Evolutionary conservation across 2,888 invertebrate species (phyloP).

Genomic region (Chrysotoxum bicinctum): DNA sequence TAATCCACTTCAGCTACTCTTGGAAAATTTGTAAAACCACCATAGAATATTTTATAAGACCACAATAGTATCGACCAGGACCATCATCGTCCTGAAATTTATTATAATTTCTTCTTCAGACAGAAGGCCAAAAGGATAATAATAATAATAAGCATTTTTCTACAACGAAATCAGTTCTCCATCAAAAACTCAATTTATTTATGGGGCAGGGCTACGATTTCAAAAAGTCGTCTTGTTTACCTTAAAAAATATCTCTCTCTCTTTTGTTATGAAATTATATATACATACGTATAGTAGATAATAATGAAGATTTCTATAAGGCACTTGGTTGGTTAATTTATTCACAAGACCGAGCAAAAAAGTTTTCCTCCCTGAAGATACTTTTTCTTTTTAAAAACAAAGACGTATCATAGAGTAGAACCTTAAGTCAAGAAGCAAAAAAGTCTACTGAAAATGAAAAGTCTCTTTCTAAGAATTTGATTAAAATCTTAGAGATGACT

Average conservation of each 20-base stretch:
- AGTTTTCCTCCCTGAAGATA: neutral
- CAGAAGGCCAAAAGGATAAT: constrained; percentile 3
- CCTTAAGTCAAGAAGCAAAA: neutral
- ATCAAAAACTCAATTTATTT: neutral
- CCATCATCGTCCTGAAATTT: neutral
- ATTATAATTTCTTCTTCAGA: constrained; percentile 7
- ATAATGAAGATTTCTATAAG: constrained; percentile 9
- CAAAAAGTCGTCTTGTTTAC: neutral
- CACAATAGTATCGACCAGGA: neutral
- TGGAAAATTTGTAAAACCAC: neutral
- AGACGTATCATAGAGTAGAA: neutral
- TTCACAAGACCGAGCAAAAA: neutral
- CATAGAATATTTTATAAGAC: neutral
- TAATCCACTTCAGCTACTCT: neutral
- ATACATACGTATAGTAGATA: neutral
- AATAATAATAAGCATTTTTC: neutral
- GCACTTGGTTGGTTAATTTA: neutral
- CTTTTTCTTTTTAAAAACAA: neutral
- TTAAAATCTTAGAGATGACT: neutral
- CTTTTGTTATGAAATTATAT: neutral
- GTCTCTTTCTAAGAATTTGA: neutral
- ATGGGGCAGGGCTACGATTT: neutral
- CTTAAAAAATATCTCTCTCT: neutral
- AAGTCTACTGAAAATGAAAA: neutral
- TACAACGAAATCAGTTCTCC: neutral